phyloP scores from a whole-genome alignment of 2,888 invertebrate species.

The Caradrina clavipalpis region DNA sequence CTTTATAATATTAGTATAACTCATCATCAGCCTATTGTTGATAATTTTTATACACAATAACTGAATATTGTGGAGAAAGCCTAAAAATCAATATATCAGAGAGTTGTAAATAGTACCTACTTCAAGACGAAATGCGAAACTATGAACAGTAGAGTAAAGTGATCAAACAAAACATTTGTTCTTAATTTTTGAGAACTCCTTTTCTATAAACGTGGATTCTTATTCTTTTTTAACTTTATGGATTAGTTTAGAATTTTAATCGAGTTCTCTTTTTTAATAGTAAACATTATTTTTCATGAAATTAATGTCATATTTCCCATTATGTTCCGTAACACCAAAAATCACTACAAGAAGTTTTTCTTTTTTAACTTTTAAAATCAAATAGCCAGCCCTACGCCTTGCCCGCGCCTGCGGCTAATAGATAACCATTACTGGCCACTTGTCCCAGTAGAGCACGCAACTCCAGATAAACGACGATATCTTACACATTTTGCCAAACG shows the following conservation, averaged over 20 bases:
- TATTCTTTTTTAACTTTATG: not conserved
- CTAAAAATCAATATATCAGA: too few relatives aligned
- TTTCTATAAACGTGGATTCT: not conserved
- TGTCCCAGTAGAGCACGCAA: constrained; percentile 78
- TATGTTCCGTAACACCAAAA: too few relatives aligned
- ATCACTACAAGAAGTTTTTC: too few relatives aligned
- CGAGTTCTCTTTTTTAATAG: not conserved
- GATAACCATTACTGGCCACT: constrained; percentile 86
- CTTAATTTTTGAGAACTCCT: not conserved
- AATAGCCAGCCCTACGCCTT: constrained; percentile 70
- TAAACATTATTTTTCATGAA: not conserved
- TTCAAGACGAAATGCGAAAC: not conserved
- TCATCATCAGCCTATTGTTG: too few relatives aligned
- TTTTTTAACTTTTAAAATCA: not conserved
- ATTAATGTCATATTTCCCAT: not conserved
- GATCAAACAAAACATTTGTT: not conserved
- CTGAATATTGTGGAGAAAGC: too few relatives aligned
- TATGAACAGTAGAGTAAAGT: too few relatives aligned
- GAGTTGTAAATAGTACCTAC: too few relatives aligned
- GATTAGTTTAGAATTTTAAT: not conserved
- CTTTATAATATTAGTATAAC: too few relatives aligned
- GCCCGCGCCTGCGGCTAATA: constrained; percentile 81
- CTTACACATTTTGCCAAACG: constrained; percentile 56
- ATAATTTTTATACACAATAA: too few relatives aligned
- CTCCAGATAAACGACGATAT: constrained; percentile 62